A percentile compares a stretch with the other conserved stretches of the same genome.
phyloP scores from a whole-genome alignment of 2,888 invertebrate species.

The Harpalus rubripes region DNA sequence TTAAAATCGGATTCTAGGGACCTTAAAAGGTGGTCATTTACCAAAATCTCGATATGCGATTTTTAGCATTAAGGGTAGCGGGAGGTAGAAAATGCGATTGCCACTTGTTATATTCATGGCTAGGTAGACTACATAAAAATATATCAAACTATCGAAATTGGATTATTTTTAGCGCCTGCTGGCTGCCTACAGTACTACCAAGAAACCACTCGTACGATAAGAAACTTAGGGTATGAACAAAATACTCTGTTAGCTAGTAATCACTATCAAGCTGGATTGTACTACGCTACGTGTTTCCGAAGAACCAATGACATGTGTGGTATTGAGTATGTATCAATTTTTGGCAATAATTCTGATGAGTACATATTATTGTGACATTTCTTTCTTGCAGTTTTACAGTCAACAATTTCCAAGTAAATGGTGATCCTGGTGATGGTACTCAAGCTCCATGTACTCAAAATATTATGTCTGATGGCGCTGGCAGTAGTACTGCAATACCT shows the following conservation, averaged over 20 bases:
- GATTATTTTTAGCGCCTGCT: slow-evolving; percentile 78
- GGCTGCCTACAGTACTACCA: slow-evolving; percentile 85
- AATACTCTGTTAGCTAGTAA: slow-evolving; percentile 33
- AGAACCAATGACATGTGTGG: slow-evolving; percentile 73
- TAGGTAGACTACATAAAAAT: slow-evolving; percentile 11
- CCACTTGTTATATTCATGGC: no score
- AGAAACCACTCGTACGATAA: slow-evolving; percentile 79
- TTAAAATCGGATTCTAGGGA: no score
- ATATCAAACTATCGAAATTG: not conserved
- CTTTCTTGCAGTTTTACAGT: slow-evolving; percentile 70
- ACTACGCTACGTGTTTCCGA: slow-evolving; percentile 84
- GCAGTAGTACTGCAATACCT: not conserved
- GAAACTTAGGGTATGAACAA: slow-evolving; percentile 81
- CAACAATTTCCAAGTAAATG: slow-evolving; percentile 61
- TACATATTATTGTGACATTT: not conserved
- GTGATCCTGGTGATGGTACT: not conserved
- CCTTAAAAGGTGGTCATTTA: no score
- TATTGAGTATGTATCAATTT: slow-evolving; percentile 71
- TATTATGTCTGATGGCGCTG: not conserved
- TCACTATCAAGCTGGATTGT: slow-evolving; percentile 79
- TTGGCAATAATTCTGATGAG: not conserved
- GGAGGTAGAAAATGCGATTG: no score
- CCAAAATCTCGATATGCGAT: no score
- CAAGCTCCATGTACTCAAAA: not conserved
- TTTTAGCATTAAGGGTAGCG: no score